phyloP scores from a whole-genome alignment of 2,888 invertebrate species.

The Gastracanthus pulcherrimus region DNA sequence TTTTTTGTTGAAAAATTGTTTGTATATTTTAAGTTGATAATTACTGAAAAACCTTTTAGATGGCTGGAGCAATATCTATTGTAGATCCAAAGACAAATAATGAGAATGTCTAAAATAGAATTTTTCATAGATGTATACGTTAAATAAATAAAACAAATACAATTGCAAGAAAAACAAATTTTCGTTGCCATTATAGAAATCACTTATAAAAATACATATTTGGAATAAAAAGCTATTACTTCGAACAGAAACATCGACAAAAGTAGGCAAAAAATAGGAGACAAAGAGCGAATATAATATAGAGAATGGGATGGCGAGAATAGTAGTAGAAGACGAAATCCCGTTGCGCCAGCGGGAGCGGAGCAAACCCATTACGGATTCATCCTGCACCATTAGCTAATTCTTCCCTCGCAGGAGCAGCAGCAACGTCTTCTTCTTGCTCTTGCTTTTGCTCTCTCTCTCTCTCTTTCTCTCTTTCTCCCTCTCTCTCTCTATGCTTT shows the following conservation, averaged over 20 bases:
- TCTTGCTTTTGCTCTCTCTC: conserved; percentile 27
- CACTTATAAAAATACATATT: too few relatives aligned
- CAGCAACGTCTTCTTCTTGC: conserved; percentile 19
- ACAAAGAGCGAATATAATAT: conserved; percentile 1
- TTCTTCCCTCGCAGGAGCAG: conserved; percentile 66
- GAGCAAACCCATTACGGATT: conserved; percentile 77
- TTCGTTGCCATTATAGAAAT: too few relatives aligned
- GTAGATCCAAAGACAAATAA: too few relatives aligned
- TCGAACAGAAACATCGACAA: not conserved
- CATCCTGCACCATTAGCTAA: conserved; percentile 77
- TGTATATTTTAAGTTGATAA: too few relatives aligned
- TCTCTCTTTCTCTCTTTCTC: conserved; percentile 57
- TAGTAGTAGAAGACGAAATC: conserved; percentile 70
- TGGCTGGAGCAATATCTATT: too few relatives aligned
- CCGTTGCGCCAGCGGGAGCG: conserved; percentile 70
- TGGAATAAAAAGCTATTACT: conserved; percentile 5
- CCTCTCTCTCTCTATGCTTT: conserved; percentile 58
- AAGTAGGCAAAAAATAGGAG: conserved; percentile 1
- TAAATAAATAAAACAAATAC: too few relatives aligned
- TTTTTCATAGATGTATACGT: too few relatives aligned
- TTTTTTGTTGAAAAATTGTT: too few relatives aligned
- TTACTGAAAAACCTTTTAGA: too few relatives aligned
- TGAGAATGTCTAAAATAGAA: too few relatives aligned
- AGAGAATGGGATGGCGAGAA: conserved; percentile 18
- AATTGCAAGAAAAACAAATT: too few relatives aligned